These are phyloP conservation scores for Rhodeus uyekii DNA, from an alignment of 2,797 vertebrate species.

Conservation along the genomic window DNA sequence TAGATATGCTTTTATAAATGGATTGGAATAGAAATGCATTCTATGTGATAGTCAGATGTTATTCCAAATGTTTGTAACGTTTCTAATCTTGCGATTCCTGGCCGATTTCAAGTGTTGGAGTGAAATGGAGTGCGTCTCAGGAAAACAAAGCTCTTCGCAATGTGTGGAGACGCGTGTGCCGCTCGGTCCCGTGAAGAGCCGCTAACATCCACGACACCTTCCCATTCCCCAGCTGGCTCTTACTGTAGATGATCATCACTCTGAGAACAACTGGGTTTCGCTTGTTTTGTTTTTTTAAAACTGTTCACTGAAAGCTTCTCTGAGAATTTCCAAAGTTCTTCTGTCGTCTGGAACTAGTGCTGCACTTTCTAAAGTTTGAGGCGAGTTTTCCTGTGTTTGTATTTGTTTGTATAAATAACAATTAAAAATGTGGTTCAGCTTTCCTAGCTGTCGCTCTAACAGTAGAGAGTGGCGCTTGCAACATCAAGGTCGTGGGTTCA, in stretches of 20 bases:
- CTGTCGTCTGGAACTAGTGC: not conserved
- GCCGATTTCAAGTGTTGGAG: slow-evolving; percentile 21
- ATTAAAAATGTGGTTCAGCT: too few species aligned
- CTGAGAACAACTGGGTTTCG: too few species aligned
- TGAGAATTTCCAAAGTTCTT: not conserved
- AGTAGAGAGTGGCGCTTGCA: too few species aligned
- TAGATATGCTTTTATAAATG: slow-evolving; percentile 48
- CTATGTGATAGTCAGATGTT: slow-evolving; percentile 65
- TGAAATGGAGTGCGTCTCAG: slow-evolving; percentile 5
- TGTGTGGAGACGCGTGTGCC: not conserved
- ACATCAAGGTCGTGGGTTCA: too few species aligned
- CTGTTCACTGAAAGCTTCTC: not conserved
- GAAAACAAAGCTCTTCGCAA: not conserved
- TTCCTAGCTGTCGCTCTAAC: too few species aligned
- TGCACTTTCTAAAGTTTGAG: not conserved
- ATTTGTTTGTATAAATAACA: slow-evolving; percentile 46
- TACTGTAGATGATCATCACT: too few species aligned
- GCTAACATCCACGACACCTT: not conserved
- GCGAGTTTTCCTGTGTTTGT: slow-evolving; percentile 23
- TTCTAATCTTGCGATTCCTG: slow-evolving; percentile 72
- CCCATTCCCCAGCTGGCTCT: too few species aligned
- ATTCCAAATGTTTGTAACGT: slow-evolving; percentile 77
- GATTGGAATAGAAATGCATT: slow-evolving; percentile 24
- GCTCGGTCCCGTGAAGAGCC: not conserved
- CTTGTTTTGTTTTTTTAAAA: not conserved